Evolutionary conservation across 2,797 vertebrate species (phyloP).

Genomic region (Halcyon badia): DNA sequence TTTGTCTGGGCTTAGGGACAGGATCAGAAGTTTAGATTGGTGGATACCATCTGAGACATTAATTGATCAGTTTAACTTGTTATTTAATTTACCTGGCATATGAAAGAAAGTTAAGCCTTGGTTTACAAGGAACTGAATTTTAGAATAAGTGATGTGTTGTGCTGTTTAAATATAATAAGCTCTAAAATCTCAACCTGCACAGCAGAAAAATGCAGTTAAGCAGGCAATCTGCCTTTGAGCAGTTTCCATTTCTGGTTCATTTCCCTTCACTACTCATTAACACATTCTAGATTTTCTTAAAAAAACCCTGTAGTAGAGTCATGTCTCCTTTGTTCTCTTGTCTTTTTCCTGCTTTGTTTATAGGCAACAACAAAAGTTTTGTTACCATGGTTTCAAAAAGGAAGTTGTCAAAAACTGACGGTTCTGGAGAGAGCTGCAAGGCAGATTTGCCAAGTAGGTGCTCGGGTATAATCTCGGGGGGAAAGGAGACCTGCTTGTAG

Average conservation of each 20-base stretch:
- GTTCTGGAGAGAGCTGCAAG: neutral
- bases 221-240: neutral
- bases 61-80: neutral
- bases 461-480: neutral
- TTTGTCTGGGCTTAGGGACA: neutral
- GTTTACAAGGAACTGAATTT: neutral
- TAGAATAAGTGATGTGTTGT: neutral
- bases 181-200: neutral
- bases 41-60: neutral
- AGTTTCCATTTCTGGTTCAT: neutral
- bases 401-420: constrained; percentile 41
- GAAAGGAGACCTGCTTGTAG: neutral
- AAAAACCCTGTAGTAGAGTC: neutral
- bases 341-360: neutral
- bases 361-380: constrained; percentile 10
- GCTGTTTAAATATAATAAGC: neutral
- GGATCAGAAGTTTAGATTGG: neutral
- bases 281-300: neutral
- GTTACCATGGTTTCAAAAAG: constrained; percentile 78
- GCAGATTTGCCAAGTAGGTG: constrained; percentile 68
- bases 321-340: neutral
- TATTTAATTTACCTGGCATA: neutral
- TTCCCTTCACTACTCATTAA: neutral
- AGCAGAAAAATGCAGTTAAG: neutral
- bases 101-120: neutral